Evolutionary conservation across 2,888 invertebrate species (phyloP).

Genomic region (Mongoloraphidia duomilia): DNA sequence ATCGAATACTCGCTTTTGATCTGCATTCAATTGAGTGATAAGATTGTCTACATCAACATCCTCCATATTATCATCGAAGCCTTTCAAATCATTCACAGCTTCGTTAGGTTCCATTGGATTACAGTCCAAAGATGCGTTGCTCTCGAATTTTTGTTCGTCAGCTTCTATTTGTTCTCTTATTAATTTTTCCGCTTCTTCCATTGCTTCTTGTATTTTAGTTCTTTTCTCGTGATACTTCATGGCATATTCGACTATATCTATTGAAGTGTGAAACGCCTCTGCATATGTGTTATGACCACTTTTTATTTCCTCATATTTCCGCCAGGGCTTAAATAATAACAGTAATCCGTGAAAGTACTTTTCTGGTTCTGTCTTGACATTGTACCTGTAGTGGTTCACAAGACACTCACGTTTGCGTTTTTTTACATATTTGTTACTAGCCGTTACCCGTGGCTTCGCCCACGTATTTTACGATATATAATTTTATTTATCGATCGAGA

Average conservation of each 20-base stretch:
- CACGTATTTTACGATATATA: too few species aligned
- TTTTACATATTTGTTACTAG: slow-evolving; percentile 12
- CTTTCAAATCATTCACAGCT: slow-evolving; percentile 16
- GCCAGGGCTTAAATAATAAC: slow-evolving; percentile 18
- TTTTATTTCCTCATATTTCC: slow-evolving; percentile 15
- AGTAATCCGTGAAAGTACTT: slow-evolving; percentile 17
- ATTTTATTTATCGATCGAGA: too few species aligned
- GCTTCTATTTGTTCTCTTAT: slow-evolving; percentile 6
- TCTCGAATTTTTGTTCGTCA: slow-evolving; percentile 2
- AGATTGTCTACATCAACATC: slow-evolving; percentile 14
- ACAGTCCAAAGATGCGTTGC: slow-evolving; percentile 5
- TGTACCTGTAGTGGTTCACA: slow-evolving; percentile 19
- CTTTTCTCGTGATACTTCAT: slow-evolving; percentile 9
- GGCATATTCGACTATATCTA: slow-evolving; percentile 10
- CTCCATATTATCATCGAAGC: slow-evolving; percentile 6
- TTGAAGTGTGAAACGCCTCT: slow-evolving; percentile 13
- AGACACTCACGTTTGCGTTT: slow-evolving; percentile 17
- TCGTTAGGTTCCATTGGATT: slow-evolving; percentile 10
- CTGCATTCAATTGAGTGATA: slow-evolving; percentile 16
- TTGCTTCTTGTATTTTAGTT: slow-evolving; percentile 6
- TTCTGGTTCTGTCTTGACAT: slow-evolving; percentile 17
- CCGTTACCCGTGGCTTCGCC: too few species aligned
- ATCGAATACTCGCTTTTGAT: slow-evolving; percentile 19
- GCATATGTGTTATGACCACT: slow-evolving; percentile 13
- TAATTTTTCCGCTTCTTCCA: slow-evolving; percentile 6